Evolutionary conservation across 2,113 vertebrate species (phyloP), one percentile per base, ranked within the genome.

Genomic region (Podarcis cretensis): DNA sequence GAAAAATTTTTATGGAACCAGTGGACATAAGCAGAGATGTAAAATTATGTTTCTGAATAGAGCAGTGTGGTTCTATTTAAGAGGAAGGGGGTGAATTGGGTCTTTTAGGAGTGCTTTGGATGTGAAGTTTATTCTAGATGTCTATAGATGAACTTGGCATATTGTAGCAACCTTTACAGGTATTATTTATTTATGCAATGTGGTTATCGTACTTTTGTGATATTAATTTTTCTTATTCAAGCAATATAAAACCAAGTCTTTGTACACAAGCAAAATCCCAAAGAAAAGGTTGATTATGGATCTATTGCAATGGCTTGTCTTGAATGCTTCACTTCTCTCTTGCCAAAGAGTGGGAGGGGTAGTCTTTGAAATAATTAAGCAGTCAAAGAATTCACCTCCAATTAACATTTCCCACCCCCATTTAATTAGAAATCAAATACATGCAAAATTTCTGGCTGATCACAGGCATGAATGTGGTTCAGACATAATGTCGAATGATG

Each of bases 1-100:
- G 86, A 66, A 6, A 1, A 40, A 75, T 14, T 73, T 91, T 90
- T 91, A n/a, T 59, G 86, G 35, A 94, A 81, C 63, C 81, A 4
- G 76, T 2, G 89, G 84, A 71, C 40, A 59, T 3, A 83, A 6
- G 12, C 9, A 86, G 20, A 84, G 37, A 63, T 59, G 92, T 59
- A 40, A 68, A 89, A 79, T 23, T 75, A 12, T 63, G 32, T 48
- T 91, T 89, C 30, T 66, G 69, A 87, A 85, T 63, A 59, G 92
- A 63, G 37, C 48, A 14, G 30, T 92, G 66, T 14, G 71, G n/a
- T 85, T 83, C 81, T 59, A 13, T n/a, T 85, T 40, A 74, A 4
- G 37, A 66, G 25, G 74, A 30, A 21, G 0, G 21, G 21, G 14
- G 5, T 7, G 20, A 87, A 84, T 27, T 18, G 32, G 10, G 32